phyloP scores from a whole-genome alignment of 2,113 vertebrate species.

The Syngnathus typhle region DNA sequence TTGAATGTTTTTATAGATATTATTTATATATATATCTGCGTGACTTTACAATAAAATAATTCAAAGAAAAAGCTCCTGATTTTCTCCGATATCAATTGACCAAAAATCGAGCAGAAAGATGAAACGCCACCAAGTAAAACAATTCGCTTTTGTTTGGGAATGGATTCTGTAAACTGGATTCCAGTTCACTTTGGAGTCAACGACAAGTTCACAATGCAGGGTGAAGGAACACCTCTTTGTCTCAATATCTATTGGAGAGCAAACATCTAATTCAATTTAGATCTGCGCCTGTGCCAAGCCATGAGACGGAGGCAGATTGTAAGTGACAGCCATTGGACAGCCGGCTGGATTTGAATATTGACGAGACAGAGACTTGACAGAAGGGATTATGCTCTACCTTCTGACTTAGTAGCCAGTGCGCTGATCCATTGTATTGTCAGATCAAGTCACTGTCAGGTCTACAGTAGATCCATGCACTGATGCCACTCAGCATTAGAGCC shows the following conservation, averaged over 20 bases:
- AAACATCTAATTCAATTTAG: constrained; percentile 72
- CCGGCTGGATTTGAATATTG: constrained; percentile 70
- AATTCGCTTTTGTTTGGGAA: constrained; percentile 21
- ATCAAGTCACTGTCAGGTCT: constrained; percentile 67
- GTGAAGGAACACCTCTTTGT: constrained; percentile 52
- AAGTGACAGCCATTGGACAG: constrained; percentile 71
- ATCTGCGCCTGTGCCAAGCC: constrained; percentile 61
- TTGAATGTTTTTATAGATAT: too few relatives aligned
- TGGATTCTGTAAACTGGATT: constrained; percentile 35
- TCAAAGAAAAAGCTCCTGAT: not conserved
- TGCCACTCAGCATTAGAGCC: constrained; percentile 65
- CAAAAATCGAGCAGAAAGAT: not conserved
- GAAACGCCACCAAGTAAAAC: not conserved
- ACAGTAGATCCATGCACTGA: constrained; percentile 51
- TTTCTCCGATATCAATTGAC: not conserved
- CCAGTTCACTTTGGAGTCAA: constrained; percentile 38
- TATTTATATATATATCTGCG: too few relatives aligned
- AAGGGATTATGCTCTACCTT: constrained; percentile 68
- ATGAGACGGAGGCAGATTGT: constrained; percentile 62
- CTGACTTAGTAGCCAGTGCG: constrained; percentile 62
- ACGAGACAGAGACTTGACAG: constrained; percentile 72
- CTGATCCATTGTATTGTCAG: constrained; percentile 71
- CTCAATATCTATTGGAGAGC: constrained; percentile 65
- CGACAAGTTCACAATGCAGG: constrained; percentile 62
- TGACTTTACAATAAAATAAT: not conserved